Conservation (phyloP, 2,113 vertebrate genomes). For the Brachyistius frenatus region DNA sequence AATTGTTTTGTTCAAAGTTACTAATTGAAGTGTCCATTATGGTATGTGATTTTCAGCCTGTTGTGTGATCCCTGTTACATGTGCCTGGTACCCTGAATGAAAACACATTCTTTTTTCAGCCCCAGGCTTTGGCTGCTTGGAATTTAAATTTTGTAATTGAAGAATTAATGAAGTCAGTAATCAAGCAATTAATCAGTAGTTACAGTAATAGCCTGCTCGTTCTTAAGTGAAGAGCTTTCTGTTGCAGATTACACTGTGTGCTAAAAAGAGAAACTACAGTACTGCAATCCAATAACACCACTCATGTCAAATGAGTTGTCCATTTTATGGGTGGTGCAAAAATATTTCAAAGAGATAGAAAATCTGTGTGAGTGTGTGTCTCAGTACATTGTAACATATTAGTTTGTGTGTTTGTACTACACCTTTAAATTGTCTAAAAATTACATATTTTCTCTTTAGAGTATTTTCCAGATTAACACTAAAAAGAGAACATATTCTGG, state of each 20-base stretch:
- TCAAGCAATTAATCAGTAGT: conserved; percentile 80
- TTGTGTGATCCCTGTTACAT: conserved; percentile 67
- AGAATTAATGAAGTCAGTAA: conserved; percentile 79
- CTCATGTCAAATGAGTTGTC: background rate
- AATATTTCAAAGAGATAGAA: background rate
- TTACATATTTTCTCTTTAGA: background rate
- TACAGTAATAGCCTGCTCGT: conserved; percentile 69
- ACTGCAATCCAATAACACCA: conserved; percentile 28
- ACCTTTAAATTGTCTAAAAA: no score
- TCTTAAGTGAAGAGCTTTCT: conserved; percentile 54
- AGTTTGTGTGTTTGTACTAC: background rate
- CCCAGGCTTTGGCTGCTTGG: conserved; percentile 55
- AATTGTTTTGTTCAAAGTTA: conserved; percentile 29
- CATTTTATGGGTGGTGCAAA: background rate
- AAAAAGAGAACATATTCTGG: background rate
- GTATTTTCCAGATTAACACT: background rate
- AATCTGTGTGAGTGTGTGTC: background rate
- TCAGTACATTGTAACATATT: background rate
- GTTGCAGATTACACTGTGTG: conserved; percentile 41
- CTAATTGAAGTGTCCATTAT: conserved; percentile 49
- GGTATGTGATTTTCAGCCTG: conserved; percentile 45
- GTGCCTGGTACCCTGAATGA: conserved; percentile 41
- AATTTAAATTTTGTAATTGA: conserved; percentile 76
- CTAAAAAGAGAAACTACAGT: conserved; percentile 25
- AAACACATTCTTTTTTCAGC: conserved; percentile 48